Conservation (phyloP, 2,888 invertebrate genomes). For the Linnaemya vulpina region DNA sequence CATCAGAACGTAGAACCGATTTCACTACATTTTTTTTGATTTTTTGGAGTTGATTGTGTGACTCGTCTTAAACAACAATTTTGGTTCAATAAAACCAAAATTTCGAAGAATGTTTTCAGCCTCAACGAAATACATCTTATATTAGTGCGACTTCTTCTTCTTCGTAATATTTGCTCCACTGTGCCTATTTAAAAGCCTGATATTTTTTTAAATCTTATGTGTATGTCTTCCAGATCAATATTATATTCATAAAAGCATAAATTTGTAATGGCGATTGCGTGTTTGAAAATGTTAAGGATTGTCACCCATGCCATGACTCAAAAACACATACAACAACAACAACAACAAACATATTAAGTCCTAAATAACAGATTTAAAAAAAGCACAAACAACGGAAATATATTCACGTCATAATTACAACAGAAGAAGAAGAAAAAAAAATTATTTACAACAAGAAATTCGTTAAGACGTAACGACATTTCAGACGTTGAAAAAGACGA, state of each 20-base stretch:
- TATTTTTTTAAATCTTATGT: background rate
- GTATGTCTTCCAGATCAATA: conserved; percentile 45
- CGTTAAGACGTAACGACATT: conserved; percentile 46
- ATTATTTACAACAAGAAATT: conserved; percentile 21
- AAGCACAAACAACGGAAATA: conserved; percentile 58
- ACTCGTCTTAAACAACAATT: no score
- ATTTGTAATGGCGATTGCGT: conserved; percentile 71
- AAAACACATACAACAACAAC: conserved; percentile 12
- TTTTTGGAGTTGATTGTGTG: no score
- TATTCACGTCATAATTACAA: conserved; percentile 69
- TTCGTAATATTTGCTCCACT: background rate
- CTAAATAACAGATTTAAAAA: conserved; percentile 48
- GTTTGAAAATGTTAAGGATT: conserved; percentile 69
- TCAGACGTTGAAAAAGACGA: conserved; percentile 61
- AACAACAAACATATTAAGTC: conserved; percentile 27
- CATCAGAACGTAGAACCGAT: no score
- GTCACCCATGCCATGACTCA: conserved; percentile 73
- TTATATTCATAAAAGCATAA: conserved; percentile 49
- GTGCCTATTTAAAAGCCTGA: background rate
- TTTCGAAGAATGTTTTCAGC: no score
- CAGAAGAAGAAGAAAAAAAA: conserved; percentile 13
- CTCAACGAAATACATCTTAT: no score
- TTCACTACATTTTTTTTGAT: no score
- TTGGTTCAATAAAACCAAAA: no score
- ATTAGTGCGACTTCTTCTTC: no score